These are phyloP conservation scores for Aethes cnicana DNA, from an alignment of 2,888 invertebrate species.

Conservation along the genomic window DNA sequence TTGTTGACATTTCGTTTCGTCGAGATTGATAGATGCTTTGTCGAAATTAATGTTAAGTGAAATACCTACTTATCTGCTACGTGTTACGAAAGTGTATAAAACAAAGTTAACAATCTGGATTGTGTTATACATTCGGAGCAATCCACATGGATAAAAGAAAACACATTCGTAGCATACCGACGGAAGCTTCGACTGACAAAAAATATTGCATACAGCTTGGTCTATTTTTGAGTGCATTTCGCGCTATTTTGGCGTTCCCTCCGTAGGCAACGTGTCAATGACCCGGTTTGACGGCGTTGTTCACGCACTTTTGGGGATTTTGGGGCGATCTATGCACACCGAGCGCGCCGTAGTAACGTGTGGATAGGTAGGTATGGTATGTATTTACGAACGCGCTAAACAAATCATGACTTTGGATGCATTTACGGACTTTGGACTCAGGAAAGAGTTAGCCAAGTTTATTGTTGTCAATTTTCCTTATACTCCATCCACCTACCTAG, in stretches of 20 bases:
- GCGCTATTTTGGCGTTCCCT: conserved; percentile 83
- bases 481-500: too few relatives aligned
- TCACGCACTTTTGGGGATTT: conserved; percentile 79
- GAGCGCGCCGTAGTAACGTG: conserved; percentile 34
- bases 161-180: conserved; percentile 39
- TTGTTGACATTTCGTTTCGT: conserved; percentile 10
- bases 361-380: too few relatives aligned
- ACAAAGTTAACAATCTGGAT: too few relatives aligned
- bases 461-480: too few relatives aligned
- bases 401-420: background rate
- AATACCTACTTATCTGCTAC: too few relatives aligned
- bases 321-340: conserved; percentile 59
- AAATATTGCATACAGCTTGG: conserved; percentile 80
- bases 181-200: conserved; percentile 68
- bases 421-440: background rate
- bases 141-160: conserved; percentile 32
- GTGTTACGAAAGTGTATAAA: too few relatives aligned
- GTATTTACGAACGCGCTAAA: conserved; percentile 38
- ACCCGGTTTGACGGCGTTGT: conserved; percentile 78
- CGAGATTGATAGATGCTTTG: background rate
- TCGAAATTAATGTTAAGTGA: background rate
- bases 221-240: conserved; percentile 82
- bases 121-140: background rate
- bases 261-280: conserved; percentile 76
- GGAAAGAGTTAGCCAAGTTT: background rate